Evolutionary conservation across 2,888 invertebrate species (phyloP).

Genomic region (Hetaerina titia): DNA sequence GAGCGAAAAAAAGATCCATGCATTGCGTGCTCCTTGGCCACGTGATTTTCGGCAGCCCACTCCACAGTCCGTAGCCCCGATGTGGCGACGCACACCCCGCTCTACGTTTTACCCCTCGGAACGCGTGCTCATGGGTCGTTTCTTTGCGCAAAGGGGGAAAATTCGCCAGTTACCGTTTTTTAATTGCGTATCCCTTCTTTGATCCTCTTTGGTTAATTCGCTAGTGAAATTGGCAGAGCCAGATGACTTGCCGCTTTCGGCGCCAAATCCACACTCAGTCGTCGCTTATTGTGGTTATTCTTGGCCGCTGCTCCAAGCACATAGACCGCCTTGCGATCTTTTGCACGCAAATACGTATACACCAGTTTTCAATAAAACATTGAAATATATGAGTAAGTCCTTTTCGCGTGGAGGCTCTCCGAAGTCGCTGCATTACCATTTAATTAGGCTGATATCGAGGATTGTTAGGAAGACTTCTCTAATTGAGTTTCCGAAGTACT

Average conservation of each 20-base stretch:
- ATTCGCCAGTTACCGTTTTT: background rate
- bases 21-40: background rate
- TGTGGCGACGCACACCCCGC: background rate
- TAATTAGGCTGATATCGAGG: too few relatives aligned
- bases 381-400: background rate
- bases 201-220: slow-evolving; percentile 5
- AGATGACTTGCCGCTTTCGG: background rate
- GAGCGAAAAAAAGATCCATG: background rate
- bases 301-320: background rate
- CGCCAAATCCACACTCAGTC: background rate
- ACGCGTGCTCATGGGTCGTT: background rate
- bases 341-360: background rate
- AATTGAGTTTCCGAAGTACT: too few relatives aligned
- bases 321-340: background rate
- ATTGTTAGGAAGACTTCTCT: too few relatives aligned
- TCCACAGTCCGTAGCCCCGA: background rate
- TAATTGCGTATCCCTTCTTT: slow-evolving; percentile 24
- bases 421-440: background rate
- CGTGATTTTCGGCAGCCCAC: background rate
- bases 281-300: background rate
- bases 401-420: background rate
- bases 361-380: background rate
- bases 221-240: background rate
- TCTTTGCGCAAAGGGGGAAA: background rate
- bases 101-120: background rate